Evolutionary conservation across 2,888 invertebrate species (phyloP), one percentile per base, ranked within the genome.

Genomic region (Drosophila leonis): DNA sequence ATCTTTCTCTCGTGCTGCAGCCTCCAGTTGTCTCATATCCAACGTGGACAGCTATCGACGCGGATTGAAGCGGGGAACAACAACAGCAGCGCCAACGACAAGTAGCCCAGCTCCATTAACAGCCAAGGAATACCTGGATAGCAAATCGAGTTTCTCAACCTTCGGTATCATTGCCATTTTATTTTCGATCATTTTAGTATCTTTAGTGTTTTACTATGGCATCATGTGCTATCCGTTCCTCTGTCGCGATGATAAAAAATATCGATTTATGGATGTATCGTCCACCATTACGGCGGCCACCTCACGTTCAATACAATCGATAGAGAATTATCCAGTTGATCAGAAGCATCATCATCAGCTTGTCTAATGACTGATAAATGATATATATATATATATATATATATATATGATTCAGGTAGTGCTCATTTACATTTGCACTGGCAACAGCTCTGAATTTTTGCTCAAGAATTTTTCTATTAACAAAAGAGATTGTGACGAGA

Each of bases 201-300:
- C 90, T 20, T 77, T 93, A 37, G 94, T 94, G 0, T 93, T 94
- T 44, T 96, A 96, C 84, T 96, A 95, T 82, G 94, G 95, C 72
- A 94, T 95, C 35, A 94, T 95, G 79, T 95, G 95, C 82, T 96
- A 95, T 90, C 95, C 96, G 33, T 93, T 95, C 54, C 88, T 96
- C 52, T 95, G 95, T 63, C 88, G 90, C 52, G 87, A 91, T 31
- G 93, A 93, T 57, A 91, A 92, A 48, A 93, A 92, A 62, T 93
- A 93, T 72, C 90, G 91, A 39, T 92, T 93, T 56, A 92, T 93
- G 93, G 92, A 93, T 72, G 92, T 90, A 2, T 92, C 92, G 0
- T 93, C 93, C 7, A 93, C 93, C 6, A 92, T 92, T 2, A 92
- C 93, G 13, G 91, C 90, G 20, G 90, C 93, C 39, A 93, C 93